Conservation (phyloP, 30 jellyfish, hydroid and myxozoan species). For the Pseudorhiza aurosa region DNA sequence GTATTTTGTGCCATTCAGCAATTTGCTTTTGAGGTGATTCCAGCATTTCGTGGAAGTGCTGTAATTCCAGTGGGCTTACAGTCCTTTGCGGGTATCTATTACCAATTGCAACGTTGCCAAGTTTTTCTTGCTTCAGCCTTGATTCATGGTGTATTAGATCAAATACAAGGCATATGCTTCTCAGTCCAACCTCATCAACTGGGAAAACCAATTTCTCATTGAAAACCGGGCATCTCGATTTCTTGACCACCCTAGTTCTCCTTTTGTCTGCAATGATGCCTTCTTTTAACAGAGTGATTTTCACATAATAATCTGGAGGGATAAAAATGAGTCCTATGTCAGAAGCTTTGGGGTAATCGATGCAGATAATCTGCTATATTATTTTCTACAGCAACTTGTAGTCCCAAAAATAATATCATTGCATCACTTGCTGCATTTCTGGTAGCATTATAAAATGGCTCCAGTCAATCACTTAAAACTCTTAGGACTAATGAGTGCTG, state of each 20-base stretch:
- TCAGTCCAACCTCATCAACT: conserved; percentile 70
- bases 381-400: no score
- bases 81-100: conserved; percentile 62
- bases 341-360: no score
- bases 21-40: conserved; percentile 85
- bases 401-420: no score
- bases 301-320: conserved; percentile 75
- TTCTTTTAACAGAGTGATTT: conserved; percentile 73
- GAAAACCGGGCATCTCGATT: conserved; percentile 89
- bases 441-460: no score
- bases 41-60: conserved; percentile 93
- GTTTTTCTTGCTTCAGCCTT: conserved; percentile 74
- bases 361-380: no score
- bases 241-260: conserved; percentile 80
- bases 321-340: no score
- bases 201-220: conserved; percentile 90
- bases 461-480: no score
- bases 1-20: conserved; percentile 92
- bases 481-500: no score
- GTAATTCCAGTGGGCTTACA: conserved; percentile 81
- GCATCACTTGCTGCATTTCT: no score
- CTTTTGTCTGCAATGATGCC: conserved; percentile 83
- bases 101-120: conserved; percentile 88
- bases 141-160: conserved; percentile 90
- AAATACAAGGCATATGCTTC: conserved; percentile 78